Conservation (phyloP, 2,797 vertebrate genomes). For the Arctocebus calabarensis region DNA sequence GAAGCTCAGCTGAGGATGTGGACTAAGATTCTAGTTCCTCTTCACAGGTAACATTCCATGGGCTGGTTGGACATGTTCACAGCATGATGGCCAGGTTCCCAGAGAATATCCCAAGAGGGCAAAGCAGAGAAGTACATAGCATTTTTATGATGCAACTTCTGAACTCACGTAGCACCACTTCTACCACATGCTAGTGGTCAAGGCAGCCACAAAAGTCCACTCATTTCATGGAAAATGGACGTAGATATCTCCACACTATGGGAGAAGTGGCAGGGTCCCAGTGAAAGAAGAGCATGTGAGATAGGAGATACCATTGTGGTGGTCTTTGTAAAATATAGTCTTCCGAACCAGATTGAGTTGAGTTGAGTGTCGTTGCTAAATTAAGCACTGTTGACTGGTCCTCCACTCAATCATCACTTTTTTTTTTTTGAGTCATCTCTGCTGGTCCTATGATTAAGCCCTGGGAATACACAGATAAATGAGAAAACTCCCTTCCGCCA, state of each 20-base stretch:
- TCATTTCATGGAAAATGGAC: background rate
- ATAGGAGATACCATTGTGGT: background rate
- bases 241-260: background rate
- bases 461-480: slow-evolving; percentile 51
- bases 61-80: background rate
- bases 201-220: background rate
- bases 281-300: background rate
- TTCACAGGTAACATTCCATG: background rate
- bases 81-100: background rate
- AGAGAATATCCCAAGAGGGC: background rate
- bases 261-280: background rate
- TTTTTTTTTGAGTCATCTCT: background rate
- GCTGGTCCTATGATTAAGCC: background rate
- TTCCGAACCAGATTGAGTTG: background rate
- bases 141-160: background rate
- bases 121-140: background rate
- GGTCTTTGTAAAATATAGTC: background rate
- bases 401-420: background rate
- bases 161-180: background rate
- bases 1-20: background rate
- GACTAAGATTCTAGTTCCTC: background rate
- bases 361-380: background rate
- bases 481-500: background rate
- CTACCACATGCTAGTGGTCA: background rate
- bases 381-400: background rate